Evolutionary conservation across 2,797 vertebrate species (phyloP), one percentile per base, ranked within the genome.

Genomic region (Galago senegalensis): DNA sequence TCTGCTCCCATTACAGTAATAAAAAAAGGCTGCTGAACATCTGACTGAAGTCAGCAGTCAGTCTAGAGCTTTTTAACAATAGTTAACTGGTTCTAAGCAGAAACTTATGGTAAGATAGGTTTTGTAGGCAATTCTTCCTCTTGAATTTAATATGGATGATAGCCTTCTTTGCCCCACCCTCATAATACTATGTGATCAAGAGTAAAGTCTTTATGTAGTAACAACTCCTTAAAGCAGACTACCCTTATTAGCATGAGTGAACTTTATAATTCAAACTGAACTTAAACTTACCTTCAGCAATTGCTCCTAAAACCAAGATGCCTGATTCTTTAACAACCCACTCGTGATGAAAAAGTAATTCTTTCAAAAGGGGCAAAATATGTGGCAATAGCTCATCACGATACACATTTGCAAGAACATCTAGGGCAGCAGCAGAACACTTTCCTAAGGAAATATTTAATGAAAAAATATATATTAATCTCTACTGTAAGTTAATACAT

Each of bases 321-420:
- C 99, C 99, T 1, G 99, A 99, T 98, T 99, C 99, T 98, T 99
- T 99, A 93, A 99, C 98, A 67, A 99, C 99, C 99, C 99, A 99
- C 73, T 99, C 99, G 0, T 98, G 99, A 95, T 99, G 99, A 98
- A 99, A 99, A 81, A 99, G 99, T 93, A 99, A 98, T 97, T 99
- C 99, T 98, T 99, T 99, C 97, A 99, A 98, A 13, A 99, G 98
- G 2, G 99, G 99, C 96, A 99, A 98, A 96, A 99, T 99, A 98
- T 99, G 99, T 72, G 99, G 99, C 97, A 99, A 97, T 96, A 99
- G 99, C 89, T 99, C 99, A 87, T 99, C 99, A 87, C 99, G 99
- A 98, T 99, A 99, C 96, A 99, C 99, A 88, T 99, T 99, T 37
- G 99, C 99, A 27, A 99, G 98, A 89, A 99, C 99, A 94, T 99